Base-by-base conservation (phyloP, 2,888 invertebrate genomes). In the Himalopsyche anomala region DNA sequence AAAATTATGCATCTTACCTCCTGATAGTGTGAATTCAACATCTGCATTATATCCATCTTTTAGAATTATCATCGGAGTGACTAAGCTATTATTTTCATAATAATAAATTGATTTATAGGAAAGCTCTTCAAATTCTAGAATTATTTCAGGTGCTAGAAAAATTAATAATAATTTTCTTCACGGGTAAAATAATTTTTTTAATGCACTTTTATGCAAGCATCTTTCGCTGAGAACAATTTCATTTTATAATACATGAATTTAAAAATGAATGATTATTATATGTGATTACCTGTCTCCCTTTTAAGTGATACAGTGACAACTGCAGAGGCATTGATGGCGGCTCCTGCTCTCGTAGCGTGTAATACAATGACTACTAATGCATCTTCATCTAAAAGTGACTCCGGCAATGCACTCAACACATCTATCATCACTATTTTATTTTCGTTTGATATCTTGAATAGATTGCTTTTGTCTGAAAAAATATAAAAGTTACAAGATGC, bases 11-110 rank as follows among this genome's bases (percentile, higher is more conserved):
- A 51, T 42, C 83, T 90, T 90, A 92, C 92, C 91, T 90, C 92
- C 92, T 80, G 90, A 89, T 85, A 92, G 90, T 51, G 89, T 89
- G 88, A 92, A 92, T 5, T 87, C 87, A 5, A 92, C 91, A 38
- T 89, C 89, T 81, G 87, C 86, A 87, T 91, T 91, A 81, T 89
- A 92, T 36, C 92, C 92, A 90, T 91, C 91, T 54, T 85, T 85
- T 87, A 92, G 80, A 54, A 74, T 17, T 0, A 86, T 86, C 12
- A 38, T 51, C 12, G 79, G 55, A 0, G 51, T 55, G 55, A 36
- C 38, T 38, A 83, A 83, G 4, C 8, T n/a, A 12, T 83, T 56
- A 9, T 83, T 54, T 12, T 56, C 42, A 36, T 51, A 83, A 36
- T 45, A 83, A 84, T 84, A 84, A 28, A 19, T 12, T 19, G 42